phyloP scores from a whole-genome alignment of 1,140 invertebrate genomes.

The Panagrolaimus sp. region DNA sequence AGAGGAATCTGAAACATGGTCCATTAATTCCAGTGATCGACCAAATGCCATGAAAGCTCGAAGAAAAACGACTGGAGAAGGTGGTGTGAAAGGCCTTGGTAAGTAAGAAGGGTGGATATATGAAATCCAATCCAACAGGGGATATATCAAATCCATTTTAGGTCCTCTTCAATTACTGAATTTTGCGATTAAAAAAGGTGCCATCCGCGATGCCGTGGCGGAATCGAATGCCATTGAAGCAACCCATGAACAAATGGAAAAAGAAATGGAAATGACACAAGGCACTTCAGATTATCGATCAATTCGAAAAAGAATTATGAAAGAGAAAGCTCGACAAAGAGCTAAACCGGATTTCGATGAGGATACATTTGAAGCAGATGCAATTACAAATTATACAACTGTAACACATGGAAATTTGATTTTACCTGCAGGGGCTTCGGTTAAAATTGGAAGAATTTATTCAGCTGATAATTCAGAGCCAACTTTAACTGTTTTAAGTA shows the following conservation, averaged over 20 bases:
- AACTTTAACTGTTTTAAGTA: no score
- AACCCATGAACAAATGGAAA: conserved; percentile 36
- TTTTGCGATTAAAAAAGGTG: conserved; percentile 74
- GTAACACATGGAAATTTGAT: neutral
- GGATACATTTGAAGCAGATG: conserved; percentile 41
- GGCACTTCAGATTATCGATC: conserved; percentile 33
- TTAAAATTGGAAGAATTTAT: neutral
- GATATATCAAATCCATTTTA: conserved; percentile 31
- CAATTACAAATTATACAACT: neutral
- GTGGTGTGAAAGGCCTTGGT: conserved; percentile 33
- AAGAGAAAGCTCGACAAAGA: conserved; percentile 34
- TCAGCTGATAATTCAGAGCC: no score
- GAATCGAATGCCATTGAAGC: conserved; percentile 44
- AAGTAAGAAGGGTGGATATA: no score
- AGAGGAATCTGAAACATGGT: conserved; percentile 16
- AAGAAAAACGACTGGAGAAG: conserved; percentile 51
- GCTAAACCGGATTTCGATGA: conserved; percentile 41
- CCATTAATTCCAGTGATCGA: conserved; percentile 14
- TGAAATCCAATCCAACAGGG: no score
- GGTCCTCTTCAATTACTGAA: conserved; percentile 70
- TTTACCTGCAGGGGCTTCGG: neutral
- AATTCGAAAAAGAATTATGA: conserved; percentile 38
- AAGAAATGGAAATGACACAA: conserved; percentile 36
- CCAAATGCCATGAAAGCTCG: conserved; percentile 3
- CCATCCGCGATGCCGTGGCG: conserved; percentile 43